Evolutionary conservation across 1,140 invertebrate species (phyloP), one percentile per base, ranked within the genome.

Genomic region (Batillaria attramentaria): DNA sequence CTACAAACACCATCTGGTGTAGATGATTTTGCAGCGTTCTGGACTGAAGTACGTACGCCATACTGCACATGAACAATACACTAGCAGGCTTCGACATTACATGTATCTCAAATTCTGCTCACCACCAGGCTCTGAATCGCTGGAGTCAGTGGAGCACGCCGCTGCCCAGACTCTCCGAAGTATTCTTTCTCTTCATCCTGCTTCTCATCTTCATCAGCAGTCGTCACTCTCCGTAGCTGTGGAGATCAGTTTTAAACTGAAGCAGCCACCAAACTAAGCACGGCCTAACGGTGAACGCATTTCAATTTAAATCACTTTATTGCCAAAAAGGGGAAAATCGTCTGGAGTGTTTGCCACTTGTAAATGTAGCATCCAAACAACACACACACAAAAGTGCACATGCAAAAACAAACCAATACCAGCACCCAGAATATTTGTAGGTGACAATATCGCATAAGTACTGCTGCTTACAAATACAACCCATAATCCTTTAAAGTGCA

Each of bases 91-190:
- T n/a, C n/a, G n/a, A n/a, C n/a, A n/a, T n/a, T n/a, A n/a, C n/a
- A n/a, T n/a, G n/a, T n/a, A n/a, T n/a, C n/a, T n/a, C n/a, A n/a
- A n/a, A n/a, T n/a, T n/a, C n/a, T 28, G 43, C 80, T 54, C 54
- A 83, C 84, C 85, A 72, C 84, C 77, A 54, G 69, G 79, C 20
- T 85, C 85, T 3, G 75, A 80, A 80, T 85, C 85, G 72, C 80
- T 84, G 20, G 84, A 84, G 66, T 87, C 85, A 77, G 83, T 84
- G 43, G 80, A 81, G 43, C 79, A 42, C 65, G 80, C n/a, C 72
- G 65, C 6, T 60, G 41, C 5, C 46, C 35, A 2, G 46, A 5
- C 39, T 77, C 73, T 20, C 62, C 73, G 35, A 74, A 62, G 33
- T 74, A 68, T 35, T 73, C 78, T 62, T 78, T 77, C 43, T 76